Percentiles rank a stretch among this genome's conserved stretches.
Conservation (phyloP, 1,140 invertebrate genomes). For the Heliothis subflexa region DNA sequence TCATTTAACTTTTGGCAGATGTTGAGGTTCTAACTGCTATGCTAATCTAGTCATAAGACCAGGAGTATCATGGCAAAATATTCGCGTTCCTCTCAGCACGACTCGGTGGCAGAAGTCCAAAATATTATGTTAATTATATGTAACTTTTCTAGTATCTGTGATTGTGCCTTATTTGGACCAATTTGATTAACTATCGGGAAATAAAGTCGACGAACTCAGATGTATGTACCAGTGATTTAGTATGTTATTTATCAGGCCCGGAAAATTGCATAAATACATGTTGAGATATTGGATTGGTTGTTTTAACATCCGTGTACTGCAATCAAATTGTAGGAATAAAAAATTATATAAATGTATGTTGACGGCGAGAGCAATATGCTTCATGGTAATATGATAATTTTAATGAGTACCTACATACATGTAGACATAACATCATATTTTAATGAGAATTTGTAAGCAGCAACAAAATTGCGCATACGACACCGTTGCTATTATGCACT, state of each 20-base stretch:
- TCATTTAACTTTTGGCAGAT: conserved; percentile 23
- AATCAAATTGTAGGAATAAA: no score
- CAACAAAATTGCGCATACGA: background rate
- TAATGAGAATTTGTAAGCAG: background rate
- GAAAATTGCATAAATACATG: background rate
- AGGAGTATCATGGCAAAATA: conserved; percentile 5
- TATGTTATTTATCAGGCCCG: background rate
- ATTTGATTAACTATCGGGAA: conserved; percentile 7
- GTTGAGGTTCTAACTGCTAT: conserved; percentile 1
- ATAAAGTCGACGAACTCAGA: conserved; percentile 6
- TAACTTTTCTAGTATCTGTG: conserved; percentile 6
- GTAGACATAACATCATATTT: background rate
- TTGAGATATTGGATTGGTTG: no score
- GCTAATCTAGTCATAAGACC: conserved; percentile 17
- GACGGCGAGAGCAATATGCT: no score
- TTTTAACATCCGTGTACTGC: no score
- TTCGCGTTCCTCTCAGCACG: background rate
- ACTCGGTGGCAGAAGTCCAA: conserved; percentile 26
- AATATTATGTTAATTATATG: conserved; percentile 32
- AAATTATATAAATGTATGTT: no score
- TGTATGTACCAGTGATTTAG: background rate
- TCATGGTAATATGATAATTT: no score
- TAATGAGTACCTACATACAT: no score
- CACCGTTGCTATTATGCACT: background rate
- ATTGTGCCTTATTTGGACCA: conserved; percentile 23